phyloP scores from a whole-genome alignment of 1,140 invertebrate species.

The Bacillus rossius region DNA sequence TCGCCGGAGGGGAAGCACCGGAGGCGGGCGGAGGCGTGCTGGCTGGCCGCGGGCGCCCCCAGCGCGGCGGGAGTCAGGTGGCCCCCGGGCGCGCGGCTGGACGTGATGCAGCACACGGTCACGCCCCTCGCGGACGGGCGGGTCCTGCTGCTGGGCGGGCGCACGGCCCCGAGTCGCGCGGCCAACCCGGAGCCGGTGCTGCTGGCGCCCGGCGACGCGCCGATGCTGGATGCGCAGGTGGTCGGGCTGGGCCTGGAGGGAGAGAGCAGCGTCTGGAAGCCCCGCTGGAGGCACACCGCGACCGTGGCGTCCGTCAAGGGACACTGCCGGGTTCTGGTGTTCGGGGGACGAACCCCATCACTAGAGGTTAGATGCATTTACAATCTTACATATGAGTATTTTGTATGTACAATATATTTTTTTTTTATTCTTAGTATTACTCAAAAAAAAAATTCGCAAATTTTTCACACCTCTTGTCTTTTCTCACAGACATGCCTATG shows the following conservation, averaged over 20 bases:
- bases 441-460: no score
- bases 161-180: conserved; percentile 11
- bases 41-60: neutral
- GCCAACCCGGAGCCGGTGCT: conserved; percentile 6
- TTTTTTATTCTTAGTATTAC: no score
- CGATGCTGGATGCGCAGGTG: neutral
- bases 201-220: neutral
- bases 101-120: neutral
- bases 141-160: conserved; percentile 16
- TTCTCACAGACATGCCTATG: no score
- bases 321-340: conserved; percentile 22
- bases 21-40: neutral
- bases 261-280: neutral
- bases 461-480: no score
- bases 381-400: no score
- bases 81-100: neutral
- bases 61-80: neutral
- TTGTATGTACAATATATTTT: no score
- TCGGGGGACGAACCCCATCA: conserved; percentile 33
- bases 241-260: no score
- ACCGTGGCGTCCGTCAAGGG: neutral
- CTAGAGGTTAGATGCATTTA: conserved; percentile 19
- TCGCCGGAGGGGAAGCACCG: neutral
- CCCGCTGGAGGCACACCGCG: conserved; percentile 3
- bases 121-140: neutral